Conservation (phyloP, 1,140 invertebrate genomes). For the Formica exsecta region DNA sequence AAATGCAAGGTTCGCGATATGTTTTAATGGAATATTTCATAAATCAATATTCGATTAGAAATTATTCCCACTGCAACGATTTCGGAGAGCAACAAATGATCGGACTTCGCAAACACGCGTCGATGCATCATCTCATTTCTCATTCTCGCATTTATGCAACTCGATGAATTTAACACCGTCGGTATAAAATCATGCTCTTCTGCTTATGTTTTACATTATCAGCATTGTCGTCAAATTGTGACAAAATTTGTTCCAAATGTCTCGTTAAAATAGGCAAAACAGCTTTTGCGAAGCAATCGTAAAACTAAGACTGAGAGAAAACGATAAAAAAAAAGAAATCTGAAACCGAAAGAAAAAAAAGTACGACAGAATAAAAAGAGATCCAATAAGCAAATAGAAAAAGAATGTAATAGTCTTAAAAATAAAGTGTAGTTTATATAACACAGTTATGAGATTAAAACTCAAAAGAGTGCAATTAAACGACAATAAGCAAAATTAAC, state of each 20-base stretch:
- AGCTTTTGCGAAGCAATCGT: conserved; percentile 46
- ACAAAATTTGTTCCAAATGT: conserved; percentile 47
- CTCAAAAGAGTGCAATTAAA: not conserved
- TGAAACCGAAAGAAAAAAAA: not conserved
- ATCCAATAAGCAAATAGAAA: conserved; percentile 9
- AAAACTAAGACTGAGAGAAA: conserved; percentile 36
- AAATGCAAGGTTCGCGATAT: not conserved
- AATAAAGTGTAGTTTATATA: not conserved
- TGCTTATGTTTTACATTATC: conserved; percentile 26
- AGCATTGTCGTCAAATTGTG: conserved; percentile 12
- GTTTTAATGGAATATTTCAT: not conserved
- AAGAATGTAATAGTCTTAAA: conserved; percentile 28
- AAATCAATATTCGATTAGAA: not conserved
- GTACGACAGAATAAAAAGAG: not conserved
- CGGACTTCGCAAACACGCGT: not conserved
- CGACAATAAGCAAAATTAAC: not conserved
- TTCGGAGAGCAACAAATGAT: conserved; percentile 13
- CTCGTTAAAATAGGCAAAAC: conserved; percentile 60
- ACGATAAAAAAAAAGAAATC: conserved; percentile 26
- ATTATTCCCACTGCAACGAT: not conserved
- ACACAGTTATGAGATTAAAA: not conserved
- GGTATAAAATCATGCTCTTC: conserved; percentile 43
- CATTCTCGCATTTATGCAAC: conserved; percentile 45
- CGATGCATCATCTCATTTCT: not conserved
- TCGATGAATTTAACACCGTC: conserved; percentile 37